These are phyloP conservation scores for Urechis unicinctus DNA, from an alignment of 2,888 invertebrate species.

Conservation along the genomic window DNA sequence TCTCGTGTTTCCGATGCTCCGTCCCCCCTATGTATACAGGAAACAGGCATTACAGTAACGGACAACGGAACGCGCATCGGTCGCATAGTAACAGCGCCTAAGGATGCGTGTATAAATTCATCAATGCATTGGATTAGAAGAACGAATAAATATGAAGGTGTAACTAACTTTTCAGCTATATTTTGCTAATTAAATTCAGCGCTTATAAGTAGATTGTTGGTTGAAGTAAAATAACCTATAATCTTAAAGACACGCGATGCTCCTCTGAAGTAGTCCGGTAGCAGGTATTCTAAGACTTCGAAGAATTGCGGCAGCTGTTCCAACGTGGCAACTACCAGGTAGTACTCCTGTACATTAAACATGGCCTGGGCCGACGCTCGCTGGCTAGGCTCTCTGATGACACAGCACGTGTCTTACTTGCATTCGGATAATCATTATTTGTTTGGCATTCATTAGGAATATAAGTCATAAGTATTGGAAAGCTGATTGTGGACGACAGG, in stretches of 20 bases:
- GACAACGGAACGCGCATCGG: too few species aligned
- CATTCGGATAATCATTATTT: background rate
- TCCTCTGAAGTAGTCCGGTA: slow-evolving; percentile 17
- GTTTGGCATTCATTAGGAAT: background rate
- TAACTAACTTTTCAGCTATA: too few species aligned
- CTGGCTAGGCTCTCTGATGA: slow-evolving; percentile 6
- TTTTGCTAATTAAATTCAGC: background rate
- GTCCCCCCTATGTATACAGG: too few species aligned
- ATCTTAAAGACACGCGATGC: slow-evolving; percentile 3
- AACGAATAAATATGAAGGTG: too few species aligned
- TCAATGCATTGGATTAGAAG: too few species aligned
- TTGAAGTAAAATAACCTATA: too few species aligned
- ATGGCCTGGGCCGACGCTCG: slow-evolving; percentile 9
- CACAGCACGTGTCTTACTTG: background rate
- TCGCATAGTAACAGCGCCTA: too few species aligned
- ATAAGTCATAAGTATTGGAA: background rate
- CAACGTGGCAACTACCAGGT: slow-evolving; percentile 11
- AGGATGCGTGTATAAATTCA: too few species aligned
- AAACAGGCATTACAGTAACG: too few species aligned
- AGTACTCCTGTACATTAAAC: slow-evolving; percentile 14
- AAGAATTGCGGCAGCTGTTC: slow-evolving; percentile 12
- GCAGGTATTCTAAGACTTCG: slow-evolving; percentile 7
- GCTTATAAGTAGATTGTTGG: background rate
- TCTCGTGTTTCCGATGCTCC: slow-evolving; percentile 3
- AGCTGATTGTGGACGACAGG: background rate